Evolutionary conservation across 2,888 invertebrate species (phyloP).

Genomic region (Pheosia gnoma): DNA sequence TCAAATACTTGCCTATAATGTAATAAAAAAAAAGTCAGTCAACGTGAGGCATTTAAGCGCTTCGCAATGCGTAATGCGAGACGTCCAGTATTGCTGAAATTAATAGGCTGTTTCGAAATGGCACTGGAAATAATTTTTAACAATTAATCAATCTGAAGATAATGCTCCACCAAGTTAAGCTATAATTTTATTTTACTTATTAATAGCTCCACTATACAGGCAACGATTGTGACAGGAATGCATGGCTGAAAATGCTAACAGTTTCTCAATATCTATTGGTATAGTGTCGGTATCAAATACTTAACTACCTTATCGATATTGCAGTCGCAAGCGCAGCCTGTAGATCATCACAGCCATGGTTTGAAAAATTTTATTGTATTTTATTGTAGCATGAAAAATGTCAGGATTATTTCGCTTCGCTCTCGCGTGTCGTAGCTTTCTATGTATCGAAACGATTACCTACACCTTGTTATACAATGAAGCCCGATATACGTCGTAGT

Average conservation of each 20-base stretch:
- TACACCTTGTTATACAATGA: neutral
- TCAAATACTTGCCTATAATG: no score
- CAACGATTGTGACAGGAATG: no score
- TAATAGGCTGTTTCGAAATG: constrained; percentile 42
- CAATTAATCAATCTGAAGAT: constrained; percentile 16
- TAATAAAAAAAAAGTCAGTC: no score
- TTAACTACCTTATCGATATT: no score
- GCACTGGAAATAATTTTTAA: constrained; percentile 19
- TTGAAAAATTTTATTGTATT: no score
- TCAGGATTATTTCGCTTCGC: neutral
- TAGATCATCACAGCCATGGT: no score
- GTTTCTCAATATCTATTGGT: no score
- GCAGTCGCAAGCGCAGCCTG: no score
- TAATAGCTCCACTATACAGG: no score
- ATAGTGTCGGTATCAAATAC: no score
- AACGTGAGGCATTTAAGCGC: constrained; percentile 15
- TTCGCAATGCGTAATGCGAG: constrained; percentile 21
- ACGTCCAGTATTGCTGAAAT: constrained; percentile 29
- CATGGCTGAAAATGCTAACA: no score
- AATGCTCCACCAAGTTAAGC: neutral
- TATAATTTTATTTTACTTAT: neutral
- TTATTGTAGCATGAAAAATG: no score
- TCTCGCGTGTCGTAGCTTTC: neutral
- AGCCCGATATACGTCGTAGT: neutral
- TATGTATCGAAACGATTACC: neutral